These are phyloP conservation scores for Mesochorus sp. DNA, from an alignment of 2,888 invertebrate species.

Conservation along the genomic window DNA sequence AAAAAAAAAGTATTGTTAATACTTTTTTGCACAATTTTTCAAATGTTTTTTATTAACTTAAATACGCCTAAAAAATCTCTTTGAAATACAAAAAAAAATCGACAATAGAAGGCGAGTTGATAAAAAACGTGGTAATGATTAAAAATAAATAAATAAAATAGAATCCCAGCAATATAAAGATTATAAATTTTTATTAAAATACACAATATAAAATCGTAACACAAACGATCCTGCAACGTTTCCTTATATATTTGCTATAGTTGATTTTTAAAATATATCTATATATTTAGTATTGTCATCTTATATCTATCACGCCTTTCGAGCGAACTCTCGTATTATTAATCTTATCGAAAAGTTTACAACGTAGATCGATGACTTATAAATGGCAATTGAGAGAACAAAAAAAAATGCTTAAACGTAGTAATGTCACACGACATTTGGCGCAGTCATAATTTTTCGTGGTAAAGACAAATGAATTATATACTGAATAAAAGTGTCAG, in stretches of 20 bases:
- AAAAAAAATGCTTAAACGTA: not conserved
- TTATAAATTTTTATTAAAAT: slow-evolving; percentile 59
- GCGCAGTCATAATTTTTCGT: not conserved
- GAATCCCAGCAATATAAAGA: slow-evolving; percentile 47
- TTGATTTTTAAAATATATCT: no score
- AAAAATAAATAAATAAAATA: not conserved
- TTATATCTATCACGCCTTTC: slow-evolving; percentile 4
- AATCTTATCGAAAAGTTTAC: no score
- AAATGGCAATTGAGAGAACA: no score
- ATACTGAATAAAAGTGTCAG: no score
- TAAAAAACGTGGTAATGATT: not conserved
- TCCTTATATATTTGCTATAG: no score
- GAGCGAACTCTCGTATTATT: no score
- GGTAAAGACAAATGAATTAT: no score
- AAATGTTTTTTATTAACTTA: no score
- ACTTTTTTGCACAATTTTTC: not conserved
- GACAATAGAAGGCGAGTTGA: not conserved
- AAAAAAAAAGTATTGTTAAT: not conserved
- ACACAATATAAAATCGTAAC: slow-evolving; percentile 42
- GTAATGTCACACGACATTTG: slow-evolving; percentile 22
- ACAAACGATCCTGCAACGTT: slow-evolving; percentile 31
- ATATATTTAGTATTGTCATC: slow-evolving; percentile 50
- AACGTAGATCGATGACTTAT: no score
- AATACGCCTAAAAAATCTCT: no score
- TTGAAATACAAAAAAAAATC: no score